phyloP scores from a whole-genome alignment of 2,113 vertebrate genomes.

The Isichthys henryi region DNA sequence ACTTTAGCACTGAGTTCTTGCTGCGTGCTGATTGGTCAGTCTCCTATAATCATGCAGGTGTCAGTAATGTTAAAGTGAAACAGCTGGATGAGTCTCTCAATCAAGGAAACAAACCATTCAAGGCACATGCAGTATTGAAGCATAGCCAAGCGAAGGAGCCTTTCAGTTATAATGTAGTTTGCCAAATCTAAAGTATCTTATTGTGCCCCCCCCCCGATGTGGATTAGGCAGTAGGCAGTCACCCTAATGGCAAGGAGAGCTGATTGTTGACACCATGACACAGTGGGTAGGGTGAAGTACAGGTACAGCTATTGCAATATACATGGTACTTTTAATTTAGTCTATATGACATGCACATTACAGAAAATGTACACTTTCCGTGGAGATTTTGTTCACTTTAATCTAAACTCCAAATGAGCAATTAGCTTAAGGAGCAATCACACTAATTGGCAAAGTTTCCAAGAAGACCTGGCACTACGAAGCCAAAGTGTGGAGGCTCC shows the following conservation, averaged over 20 bases:
- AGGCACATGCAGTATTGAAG: too few species aligned
- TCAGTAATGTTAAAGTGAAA: too few species aligned
- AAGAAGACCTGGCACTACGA: neutral
- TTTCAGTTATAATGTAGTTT: too few species aligned
- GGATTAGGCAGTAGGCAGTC: too few species aligned
- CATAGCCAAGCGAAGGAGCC: too few species aligned
- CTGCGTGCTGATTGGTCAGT: too few species aligned
- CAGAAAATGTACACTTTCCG: neutral
- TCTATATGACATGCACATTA: neutral
- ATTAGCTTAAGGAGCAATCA: neutral
- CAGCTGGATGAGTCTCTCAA: too few species aligned
- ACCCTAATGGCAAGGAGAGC: neutral
- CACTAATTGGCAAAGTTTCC: neutral
- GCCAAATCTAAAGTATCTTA: too few species aligned
- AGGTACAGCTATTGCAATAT: neutral
- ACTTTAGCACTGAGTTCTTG: too few species aligned
- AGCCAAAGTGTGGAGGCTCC: neutral
- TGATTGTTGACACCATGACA: neutral
- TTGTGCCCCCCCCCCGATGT: too few species aligned
- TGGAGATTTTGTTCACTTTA: neutral
- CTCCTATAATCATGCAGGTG: too few species aligned
- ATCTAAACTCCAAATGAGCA: neutral
- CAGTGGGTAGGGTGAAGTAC: neutral
- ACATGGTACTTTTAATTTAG: neutral
- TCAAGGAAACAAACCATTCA: too few species aligned